phyloP scores from a whole-genome alignment of 2,888 invertebrate species.

The Agrochola circellaris region DNA sequence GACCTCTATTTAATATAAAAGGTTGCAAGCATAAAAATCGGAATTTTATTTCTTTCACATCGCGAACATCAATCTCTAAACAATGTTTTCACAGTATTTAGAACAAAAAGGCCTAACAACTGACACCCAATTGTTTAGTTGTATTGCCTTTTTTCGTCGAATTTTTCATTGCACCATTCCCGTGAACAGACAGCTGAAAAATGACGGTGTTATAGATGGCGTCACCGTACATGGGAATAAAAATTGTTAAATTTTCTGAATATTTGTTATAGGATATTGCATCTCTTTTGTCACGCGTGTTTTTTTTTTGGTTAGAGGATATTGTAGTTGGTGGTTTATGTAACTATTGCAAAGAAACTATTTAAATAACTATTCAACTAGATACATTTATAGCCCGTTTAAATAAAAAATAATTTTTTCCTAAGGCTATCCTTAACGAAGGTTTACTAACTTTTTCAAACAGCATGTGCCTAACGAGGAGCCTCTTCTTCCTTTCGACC shows the following conservation, averaged over 20 bases:
- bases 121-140: constrained; percentile 54
- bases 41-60: background rate
- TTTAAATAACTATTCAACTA: background rate
- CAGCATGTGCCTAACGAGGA: no score
- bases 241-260: constrained; percentile 29
- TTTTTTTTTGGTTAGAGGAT: background rate
- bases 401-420: no score
- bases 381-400: no score
- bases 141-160: constrained; percentile 55
- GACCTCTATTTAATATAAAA: background rate
- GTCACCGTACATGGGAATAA: constrained; percentile 16
- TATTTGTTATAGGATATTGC: constrained; percentile 15
- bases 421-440: no score
- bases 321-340: background rate
- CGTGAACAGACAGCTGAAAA: constrained; percentile 69
- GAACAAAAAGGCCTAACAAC: constrained; percentile 44
- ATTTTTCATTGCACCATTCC: constrained; percentile 65
- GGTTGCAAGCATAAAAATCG: background rate
- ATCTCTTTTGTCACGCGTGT: background rate
- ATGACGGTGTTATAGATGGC: constrained; percentile 68
- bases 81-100: constrained; percentile 15
- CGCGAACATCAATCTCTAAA: constrained; percentile 5
- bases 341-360: background rate
- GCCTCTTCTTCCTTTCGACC: no score
- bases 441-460: no score